A percentile compares a stretch with the other conserved stretches of the same genome.
phyloP scores from a whole-genome alignment of 2,888 invertebrate genomes.

The Apotomis betuletana region DNA sequence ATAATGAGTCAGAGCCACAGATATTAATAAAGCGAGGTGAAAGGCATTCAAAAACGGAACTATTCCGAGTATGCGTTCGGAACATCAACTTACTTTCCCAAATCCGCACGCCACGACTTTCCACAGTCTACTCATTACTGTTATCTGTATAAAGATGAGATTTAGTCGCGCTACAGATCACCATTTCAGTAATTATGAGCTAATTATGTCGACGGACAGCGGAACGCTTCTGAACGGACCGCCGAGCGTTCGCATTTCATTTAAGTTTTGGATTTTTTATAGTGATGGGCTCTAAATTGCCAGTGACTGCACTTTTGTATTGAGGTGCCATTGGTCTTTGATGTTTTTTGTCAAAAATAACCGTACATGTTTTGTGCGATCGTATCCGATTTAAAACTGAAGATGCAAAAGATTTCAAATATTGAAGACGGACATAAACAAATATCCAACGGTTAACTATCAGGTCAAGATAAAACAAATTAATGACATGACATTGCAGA shows the following conservation, averaged over 20 bases:
- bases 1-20: slow-evolving; percentile 48
- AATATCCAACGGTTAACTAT: background rate
- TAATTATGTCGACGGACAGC: slow-evolving; percentile 67
- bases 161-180: slow-evolving; percentile 62
- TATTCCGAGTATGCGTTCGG: slow-evolving; percentile 60
- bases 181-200: slow-evolving; percentile 69
- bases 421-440: background rate
- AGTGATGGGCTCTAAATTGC: slow-evolving; percentile 4
- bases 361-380: too few species aligned
- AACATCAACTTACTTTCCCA: slow-evolving; percentile 66
- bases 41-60: slow-evolving; percentile 58
- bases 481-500: slow-evolving; percentile 25
- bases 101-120: slow-evolving; percentile 63
- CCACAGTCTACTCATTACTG: slow-evolving; percentile 53
- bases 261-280: slow-evolving; percentile 44
- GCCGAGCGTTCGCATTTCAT: slow-evolving; percentile 53
- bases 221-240: slow-evolving; percentile 58
- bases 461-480: background rate
- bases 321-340: background rate
- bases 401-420: background rate
- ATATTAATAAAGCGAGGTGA: slow-evolving; percentile 54
- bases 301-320: background rate
- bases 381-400: too few species aligned
- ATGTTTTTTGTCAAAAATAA: too few species aligned
- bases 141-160: slow-evolving; percentile 63